phyloP scores from a whole-genome alignment of 2,797 vertebrate genomes.

The Phrynocephalus guinanensis region DNA sequence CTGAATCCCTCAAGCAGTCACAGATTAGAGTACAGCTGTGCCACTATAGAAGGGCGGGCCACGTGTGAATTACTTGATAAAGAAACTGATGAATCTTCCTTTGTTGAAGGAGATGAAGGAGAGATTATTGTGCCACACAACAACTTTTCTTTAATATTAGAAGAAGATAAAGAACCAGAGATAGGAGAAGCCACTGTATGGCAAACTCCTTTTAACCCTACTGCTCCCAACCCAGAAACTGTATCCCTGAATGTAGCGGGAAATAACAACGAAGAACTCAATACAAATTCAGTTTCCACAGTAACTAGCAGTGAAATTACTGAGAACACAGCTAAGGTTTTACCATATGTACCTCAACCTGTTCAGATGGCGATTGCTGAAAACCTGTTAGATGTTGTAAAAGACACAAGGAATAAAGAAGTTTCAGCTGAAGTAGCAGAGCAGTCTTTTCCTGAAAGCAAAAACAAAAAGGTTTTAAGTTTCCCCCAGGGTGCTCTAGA shows the following conservation, averaged over 20 bases:
- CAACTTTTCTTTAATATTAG: conserved; percentile 89
- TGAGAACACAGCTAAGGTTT: conserved; percentile 65
- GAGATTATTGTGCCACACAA: conserved; percentile 76
- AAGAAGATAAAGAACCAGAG: conserved; percentile 84
- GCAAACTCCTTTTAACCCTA: conserved; percentile 27
- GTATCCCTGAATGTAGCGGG: conserved; percentile 35
- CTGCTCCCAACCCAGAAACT: conserved; percentile 46
- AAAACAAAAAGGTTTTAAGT: conserved; percentile 62
- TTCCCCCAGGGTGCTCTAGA: conserved; percentile 53
- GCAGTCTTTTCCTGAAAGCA: conserved; percentile 68
- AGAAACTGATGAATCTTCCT: conserved; percentile 70
- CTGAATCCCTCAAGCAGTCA: conserved; percentile 80
- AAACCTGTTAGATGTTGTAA: conserved; percentile 79
- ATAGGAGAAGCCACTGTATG: conserved; percentile 47
- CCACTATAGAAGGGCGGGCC: conserved; percentile 75
- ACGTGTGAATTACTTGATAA: conserved; percentile 75
- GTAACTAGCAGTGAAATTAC: conserved; percentile 69
- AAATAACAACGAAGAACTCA: conserved; percentile 42
- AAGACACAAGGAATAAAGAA: conserved; percentile 81
- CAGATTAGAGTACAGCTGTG: conserved; percentile 80
- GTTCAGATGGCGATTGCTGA: conserved; percentile 78
- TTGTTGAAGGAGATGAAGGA: conserved; percentile 73
- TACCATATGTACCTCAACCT: conserved; percentile 81
- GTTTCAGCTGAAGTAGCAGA: conserved; percentile 68
- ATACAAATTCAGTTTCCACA: conserved; percentile 62